Base-by-base conservation (phyloP, 2,888 invertebrate species). In the Amblyjoppa proteus region DNA sequence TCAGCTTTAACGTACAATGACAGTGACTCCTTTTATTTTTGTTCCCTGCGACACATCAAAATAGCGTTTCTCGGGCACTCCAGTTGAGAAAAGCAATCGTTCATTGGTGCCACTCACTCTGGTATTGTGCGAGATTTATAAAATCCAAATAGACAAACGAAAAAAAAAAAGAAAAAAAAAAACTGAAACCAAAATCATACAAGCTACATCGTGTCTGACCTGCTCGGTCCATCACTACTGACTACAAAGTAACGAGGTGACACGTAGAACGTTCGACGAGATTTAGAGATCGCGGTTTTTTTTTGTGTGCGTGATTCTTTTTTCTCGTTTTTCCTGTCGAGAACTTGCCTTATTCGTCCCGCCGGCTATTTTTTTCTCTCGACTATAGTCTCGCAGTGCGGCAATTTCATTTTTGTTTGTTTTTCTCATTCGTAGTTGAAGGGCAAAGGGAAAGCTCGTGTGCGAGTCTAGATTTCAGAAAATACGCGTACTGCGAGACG, bases 201-300 rank as follows among this genome's bases (percentile, higher is more conserved):
- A 16, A 58, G 31, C 58, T 58, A 25, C 25, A 34, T 58, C 25
- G 49, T 28, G 80, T 80, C 80, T 66, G 84, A 70, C 73, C 69
- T 16, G 41, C 20, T 20, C 66, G 73, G 31, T 49, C 73, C 56
- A 66, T 70, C 58, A 80, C 73, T 66, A 81, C 80, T 76, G 20
- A 56, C 45, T 13, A 25, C 28, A 38, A 28, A 70, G 7, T 79
- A 71, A 79, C 28, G 61, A 28, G 61, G 20, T 34, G n/a, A 49
- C 16, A 20, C 61, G 41, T 49, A 13, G 13, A 31, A 11, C 49
- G 28, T 58, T 49, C 58, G 75, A 56, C 41, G 20, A n/a, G 49
- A 81, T 81, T 75, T 56, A 71, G 49, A 31, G 38, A 64, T 16
- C 31, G 9, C 49, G n/a, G 1, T 38, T 38, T n/a, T 38, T n/a